phyloP scores from a whole-genome alignment of 2,113 vertebrate genomes.

The Gymnarchus niloticus region DNA sequence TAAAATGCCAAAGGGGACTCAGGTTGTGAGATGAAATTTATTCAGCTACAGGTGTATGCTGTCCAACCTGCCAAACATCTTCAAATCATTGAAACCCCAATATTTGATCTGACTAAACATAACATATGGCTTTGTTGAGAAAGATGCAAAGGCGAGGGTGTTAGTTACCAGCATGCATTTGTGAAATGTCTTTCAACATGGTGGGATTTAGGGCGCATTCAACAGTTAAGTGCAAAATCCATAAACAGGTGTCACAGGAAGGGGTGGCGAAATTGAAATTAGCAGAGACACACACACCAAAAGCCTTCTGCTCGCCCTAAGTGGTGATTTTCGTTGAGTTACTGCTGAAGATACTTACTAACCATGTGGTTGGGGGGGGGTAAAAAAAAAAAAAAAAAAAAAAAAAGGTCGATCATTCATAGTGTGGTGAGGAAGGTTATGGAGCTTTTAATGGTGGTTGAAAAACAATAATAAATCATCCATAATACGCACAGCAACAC shows the following conservation, averaged over 20 bases:
- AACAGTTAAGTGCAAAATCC: neutral
- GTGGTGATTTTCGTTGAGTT: neutral
- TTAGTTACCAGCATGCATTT: neutral
- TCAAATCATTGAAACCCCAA: neutral
- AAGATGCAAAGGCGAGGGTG: too few relatives aligned
- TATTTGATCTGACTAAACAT: neutral
- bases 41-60: neutral
- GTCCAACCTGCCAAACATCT: neutral
- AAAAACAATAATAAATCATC: constrained; percentile 29
- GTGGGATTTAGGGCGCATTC: neutral
- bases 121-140: neutral
- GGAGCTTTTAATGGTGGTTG: constrained; percentile 15
- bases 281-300: neutral
- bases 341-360: neutral
- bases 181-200: neutral
- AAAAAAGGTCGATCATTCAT: constrained; percentile 8
- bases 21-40: neutral
- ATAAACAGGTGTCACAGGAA: neutral
- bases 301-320: neutral
- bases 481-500: constrained; percentile 28
- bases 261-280: neutral
- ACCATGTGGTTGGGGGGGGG: neutral
- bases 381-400: too few relatives aligned
- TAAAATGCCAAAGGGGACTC: neutral
- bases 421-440: neutral